Conservation (phyloP, 2,797 vertebrate species). For the Pelodytes ibericus region DNA sequence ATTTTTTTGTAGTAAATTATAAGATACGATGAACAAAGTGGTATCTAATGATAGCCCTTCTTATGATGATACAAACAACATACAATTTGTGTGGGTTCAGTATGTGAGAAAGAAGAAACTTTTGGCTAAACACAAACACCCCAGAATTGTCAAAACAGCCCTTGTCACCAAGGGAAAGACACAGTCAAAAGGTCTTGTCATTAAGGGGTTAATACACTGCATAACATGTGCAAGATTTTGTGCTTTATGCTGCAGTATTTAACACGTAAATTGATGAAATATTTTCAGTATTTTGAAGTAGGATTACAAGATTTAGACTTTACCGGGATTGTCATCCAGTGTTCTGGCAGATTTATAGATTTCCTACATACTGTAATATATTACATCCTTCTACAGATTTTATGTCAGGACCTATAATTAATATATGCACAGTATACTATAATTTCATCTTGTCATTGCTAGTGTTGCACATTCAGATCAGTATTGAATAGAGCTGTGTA, state of each 20-base stretch:
- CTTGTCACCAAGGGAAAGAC: too few species aligned
- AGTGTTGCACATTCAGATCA: conserved; percentile 12
- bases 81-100: too few species aligned
- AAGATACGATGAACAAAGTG: too few species aligned
- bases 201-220: conserved; percentile 4
- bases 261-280: conserved; percentile 6
- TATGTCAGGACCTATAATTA: conserved; percentile 44
- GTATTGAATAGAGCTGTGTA: conserved; percentile 5
- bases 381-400: conserved; percentile 41
- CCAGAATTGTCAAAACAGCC: too few species aligned
- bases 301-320: conserved; percentile 1
- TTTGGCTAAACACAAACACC: too few species aligned
- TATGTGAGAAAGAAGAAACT: too few species aligned
- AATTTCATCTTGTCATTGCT: conserved; percentile 9
- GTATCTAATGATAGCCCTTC: too few species aligned
- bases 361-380: conserved; percentile 24
- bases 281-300: background rate
- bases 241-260: conserved; percentile 6
- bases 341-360: conserved; percentile 45
- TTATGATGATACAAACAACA: too few species aligned
- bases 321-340: conserved; percentile 16
- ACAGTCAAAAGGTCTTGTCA: too few species aligned
- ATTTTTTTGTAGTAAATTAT: too few species aligned
- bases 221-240: background rate
- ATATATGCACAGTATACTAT: conserved; percentile 38